phyloP scores from a whole-genome alignment of 2,113 vertebrate species.

The Campylorhamphus procurvoides region DNA sequence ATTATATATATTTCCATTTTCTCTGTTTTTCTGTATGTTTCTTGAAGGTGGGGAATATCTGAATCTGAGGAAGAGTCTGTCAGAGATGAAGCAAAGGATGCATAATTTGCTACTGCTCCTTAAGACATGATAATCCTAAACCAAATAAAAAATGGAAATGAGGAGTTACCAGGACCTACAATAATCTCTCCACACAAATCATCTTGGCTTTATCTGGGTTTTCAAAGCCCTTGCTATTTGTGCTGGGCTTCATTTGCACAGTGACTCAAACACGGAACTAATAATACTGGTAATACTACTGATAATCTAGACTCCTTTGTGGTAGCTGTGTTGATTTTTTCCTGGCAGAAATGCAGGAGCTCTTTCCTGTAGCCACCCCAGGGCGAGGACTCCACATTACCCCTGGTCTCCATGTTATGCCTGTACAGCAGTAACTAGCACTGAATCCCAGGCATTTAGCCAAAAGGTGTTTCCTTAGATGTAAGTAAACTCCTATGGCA shows the following conservation, averaged over 20 bases:
- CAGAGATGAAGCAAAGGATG: neutral
- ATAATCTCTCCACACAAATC: neutral
- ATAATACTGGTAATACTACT: neutral
- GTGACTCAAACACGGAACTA: neutral
- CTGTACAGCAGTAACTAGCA: too few species aligned
- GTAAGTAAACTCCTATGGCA: neutral
- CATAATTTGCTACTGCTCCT: neutral
- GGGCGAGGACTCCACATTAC: rapidly evolving
- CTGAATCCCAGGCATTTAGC: too few species aligned
- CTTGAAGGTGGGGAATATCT: neutral
- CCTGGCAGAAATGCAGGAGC: neutral
- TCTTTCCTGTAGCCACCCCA: neutral
- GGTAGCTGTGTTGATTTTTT: rapidly evolving
- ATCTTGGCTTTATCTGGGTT: neutral
- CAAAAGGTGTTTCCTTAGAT: rapidly evolving
- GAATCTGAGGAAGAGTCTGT: neutral
- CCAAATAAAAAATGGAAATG: neutral
- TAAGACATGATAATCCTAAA: neutral
- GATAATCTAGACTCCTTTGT: neutral
- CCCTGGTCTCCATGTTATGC: neutral
- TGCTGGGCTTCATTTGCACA: neutral
- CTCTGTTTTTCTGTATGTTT: neutral
- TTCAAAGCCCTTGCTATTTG: neutral
- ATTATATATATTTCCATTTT: neutral
- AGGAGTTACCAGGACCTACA: neutral